Percentiles rank a stretch among this genome's conserved stretches.
Conservation (phyloP, 2,888 invertebrate genomes). For the Campaea margaritaria region DNA sequence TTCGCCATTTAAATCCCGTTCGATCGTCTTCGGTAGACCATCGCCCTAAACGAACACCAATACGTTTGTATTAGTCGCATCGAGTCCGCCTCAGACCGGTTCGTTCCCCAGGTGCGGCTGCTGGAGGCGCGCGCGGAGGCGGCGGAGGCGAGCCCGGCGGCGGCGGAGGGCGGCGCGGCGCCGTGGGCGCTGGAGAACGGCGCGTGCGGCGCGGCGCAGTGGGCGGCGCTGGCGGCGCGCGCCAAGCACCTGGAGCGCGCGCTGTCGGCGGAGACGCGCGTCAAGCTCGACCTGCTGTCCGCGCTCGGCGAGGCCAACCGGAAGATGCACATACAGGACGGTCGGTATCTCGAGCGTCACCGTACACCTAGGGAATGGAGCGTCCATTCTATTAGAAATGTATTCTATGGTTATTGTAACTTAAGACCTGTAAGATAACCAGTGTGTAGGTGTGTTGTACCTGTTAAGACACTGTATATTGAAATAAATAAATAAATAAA, state of each 20-base stretch:
- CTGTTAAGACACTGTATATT: no score
- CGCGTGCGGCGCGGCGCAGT: constrained; percentile 92
- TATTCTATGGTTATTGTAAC: no score
- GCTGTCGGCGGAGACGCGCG: constrained; percentile 97
- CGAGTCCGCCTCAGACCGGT: no score
- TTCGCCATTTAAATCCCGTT: no score
- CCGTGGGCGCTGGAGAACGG: constrained; percentile 88
- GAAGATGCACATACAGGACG: constrained; percentile 93
- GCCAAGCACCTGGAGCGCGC: constrained; percentile 96
- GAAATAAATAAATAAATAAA: no score
- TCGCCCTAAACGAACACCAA: no score
- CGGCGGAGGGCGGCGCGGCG: constrained; percentile 90
- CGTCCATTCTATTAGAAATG: no score
- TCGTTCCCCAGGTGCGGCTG: constrained; percentile 80
- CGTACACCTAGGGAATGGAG: neutral
- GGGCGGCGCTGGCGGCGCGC: constrained; percentile 94
- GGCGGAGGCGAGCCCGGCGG: constrained; percentile 79
- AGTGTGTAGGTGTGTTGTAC: no score
- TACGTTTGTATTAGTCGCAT: no score
- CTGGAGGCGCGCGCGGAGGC: constrained; percentile 34
- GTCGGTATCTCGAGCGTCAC: constrained; percentile 88
- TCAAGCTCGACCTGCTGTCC: constrained; percentile 98
- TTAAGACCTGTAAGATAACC: no score
- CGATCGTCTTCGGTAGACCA: no score
- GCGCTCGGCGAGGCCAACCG: constrained; percentile 98